Percentiles rank a stretch among this genome's conserved stretches.
Conservation (phyloP, 2,888 invertebrate species). For the Ferrisia virgata region DNA sequence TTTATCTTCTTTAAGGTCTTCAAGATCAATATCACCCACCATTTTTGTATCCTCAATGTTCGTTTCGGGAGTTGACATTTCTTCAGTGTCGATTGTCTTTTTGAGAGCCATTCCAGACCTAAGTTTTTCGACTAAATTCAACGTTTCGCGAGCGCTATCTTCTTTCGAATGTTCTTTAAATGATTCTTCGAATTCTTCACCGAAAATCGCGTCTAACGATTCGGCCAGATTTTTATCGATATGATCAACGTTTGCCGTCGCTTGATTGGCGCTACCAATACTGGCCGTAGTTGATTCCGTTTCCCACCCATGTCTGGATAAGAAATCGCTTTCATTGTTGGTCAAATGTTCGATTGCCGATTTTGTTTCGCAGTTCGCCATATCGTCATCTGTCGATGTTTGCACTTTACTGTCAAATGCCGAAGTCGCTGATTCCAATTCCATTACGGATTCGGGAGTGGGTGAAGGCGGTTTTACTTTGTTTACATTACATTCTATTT, state of each 20-base stretch:
- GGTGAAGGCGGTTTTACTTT: not conserved
- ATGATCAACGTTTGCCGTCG: not conserved
- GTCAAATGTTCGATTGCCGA: conserved; percentile 53
- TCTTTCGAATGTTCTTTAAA: conserved; percentile 78
- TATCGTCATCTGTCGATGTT: not conserved
- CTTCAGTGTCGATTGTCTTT: conserved; percentile 5
- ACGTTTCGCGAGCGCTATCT: conserved; percentile 76
- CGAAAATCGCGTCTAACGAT: not conserved
- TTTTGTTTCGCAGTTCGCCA: conserved; percentile 68
- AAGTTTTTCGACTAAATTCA: conserved; percentile 79
- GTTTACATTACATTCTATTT: not conserved
- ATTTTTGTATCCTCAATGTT: not conserved
- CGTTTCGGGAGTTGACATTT: not conserved
- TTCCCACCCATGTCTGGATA: not conserved
- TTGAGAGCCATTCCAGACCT: conserved; percentile 60
- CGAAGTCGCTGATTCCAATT: not conserved
- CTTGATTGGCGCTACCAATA: not conserved
- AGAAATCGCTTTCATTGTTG: conserved; percentile 31
- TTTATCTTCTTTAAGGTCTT: not conserved
- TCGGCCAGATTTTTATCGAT: conserved; percentile 14
- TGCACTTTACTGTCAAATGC: not conserved
- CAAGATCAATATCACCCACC: not conserved
- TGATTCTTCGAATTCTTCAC: conserved; percentile 64
- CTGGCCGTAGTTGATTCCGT: not conserved
- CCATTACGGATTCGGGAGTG: not conserved